Evolutionary conservation across 1,140 invertebrate species (phyloP).

Genomic region (Neotoxoptera formosana): DNA sequence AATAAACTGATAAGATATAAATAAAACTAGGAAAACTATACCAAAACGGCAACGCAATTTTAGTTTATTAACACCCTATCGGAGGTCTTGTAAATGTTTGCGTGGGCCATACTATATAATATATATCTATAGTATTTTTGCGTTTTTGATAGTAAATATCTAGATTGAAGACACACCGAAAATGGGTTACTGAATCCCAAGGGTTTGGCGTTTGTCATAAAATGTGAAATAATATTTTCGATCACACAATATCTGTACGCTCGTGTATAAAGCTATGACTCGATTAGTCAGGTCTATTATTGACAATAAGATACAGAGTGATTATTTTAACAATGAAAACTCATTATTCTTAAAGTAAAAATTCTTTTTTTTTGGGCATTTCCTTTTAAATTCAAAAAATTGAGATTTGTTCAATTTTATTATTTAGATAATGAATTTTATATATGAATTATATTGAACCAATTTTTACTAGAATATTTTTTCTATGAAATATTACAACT

Average conservation of each 20-base stretch:
- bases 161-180: neutral
- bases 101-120: neutral
- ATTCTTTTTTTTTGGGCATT: neutral
- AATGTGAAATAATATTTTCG: neutral
- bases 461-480: neutral
- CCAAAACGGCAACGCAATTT: neutral
- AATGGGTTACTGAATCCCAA: neutral
- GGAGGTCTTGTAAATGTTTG: neutral
- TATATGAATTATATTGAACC: neutral
- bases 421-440: neutral
- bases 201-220: neutral
- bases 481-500: neutral
- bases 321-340: neutral
- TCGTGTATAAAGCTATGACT: neutral
- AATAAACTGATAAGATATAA: neutral
- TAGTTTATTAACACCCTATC: neutral
- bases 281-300: neutral
- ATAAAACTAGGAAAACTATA: neutral
- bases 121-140: neutral
- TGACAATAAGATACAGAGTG: neutral
- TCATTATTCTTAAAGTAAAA: neutral
- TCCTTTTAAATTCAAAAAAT: too few relatives aligned
- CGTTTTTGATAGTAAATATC: neutral
- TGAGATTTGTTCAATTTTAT: neutral
- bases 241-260: neutral